Evolutionary conservation across 2,797 vertebrate genomes (phyloP).

Genomic region (Lacerta viridis): DNA sequence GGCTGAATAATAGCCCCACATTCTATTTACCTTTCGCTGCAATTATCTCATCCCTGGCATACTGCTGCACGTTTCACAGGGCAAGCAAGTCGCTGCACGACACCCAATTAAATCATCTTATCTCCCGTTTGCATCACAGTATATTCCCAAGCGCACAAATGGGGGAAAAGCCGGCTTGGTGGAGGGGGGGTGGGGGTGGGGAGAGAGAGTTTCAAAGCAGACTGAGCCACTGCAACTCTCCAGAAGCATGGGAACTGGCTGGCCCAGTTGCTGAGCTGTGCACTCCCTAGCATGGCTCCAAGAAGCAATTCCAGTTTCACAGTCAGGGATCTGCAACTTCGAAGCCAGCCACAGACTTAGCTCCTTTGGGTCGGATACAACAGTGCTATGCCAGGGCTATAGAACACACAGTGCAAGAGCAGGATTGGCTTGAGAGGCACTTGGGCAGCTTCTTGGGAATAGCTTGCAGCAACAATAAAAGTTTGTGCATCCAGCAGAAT

Average conservation of each 20-base stretch:
- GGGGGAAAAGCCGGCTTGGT: not conserved
- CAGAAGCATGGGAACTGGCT: constrained; percentile 32
- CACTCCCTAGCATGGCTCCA: not conserved
- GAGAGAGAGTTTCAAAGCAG: constrained; percentile 6
- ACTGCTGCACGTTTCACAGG: constrained; percentile 29
- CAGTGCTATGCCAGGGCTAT: not conserved
- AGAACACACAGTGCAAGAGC: not conserved
- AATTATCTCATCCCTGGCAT: constrained; percentile 53
- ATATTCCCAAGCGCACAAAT: constrained; percentile 44
- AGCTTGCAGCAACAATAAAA: constrained; percentile 10
- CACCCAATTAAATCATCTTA: constrained; percentile 52
- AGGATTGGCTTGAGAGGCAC: not conserved
- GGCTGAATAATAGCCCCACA: constrained; percentile 45
- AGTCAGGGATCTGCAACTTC: not conserved
- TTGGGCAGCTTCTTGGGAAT: constrained; percentile 15
- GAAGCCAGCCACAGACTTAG: not conserved
- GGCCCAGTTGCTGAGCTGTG: constrained; percentile 21
- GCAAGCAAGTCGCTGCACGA: constrained; percentile 43
- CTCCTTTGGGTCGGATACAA: not conserved
- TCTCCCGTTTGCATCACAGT: constrained; percentile 44
- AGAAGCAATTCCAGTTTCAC: constrained; percentile 2
- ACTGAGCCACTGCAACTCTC: constrained; percentile 14
- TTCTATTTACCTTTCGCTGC: constrained; percentile 50
- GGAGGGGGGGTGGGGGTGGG: not conserved
- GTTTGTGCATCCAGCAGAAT: constrained; percentile 10